Percentiles rank a stretch among this genome's conserved stretches.
These are phyloP conservation scores for Lepus townsendii DNA, from an alignment of 2,797 vertebrate genomes.

Conservation along the genomic window DNA sequence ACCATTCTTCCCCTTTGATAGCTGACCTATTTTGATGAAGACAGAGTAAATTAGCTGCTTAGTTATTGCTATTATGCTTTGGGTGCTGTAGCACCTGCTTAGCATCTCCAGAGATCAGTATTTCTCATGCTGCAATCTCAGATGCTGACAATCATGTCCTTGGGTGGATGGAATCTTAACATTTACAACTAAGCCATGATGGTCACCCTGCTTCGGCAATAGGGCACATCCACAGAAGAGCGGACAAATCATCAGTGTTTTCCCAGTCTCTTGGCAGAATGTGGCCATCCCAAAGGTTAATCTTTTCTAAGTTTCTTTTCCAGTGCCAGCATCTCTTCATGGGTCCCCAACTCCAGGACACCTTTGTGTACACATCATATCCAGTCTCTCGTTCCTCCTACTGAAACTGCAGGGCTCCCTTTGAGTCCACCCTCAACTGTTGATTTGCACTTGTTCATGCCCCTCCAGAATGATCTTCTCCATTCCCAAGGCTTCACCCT, in stretches of 20 bases:
- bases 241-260: not conserved
- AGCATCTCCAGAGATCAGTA: not conserved
- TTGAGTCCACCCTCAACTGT: accelerated
- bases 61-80: not conserved
- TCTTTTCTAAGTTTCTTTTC: not conserved
- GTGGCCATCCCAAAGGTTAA: not conserved
- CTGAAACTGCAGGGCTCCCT: not conserved
- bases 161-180: too few species aligned
- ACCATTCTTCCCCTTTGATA: not conserved
- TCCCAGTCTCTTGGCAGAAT: not conserved
- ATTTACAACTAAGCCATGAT: not conserved
- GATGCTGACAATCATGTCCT: not conserved
- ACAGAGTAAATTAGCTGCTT: constrained; percentile 5
- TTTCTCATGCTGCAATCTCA: not conserved
- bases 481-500: not conserved
- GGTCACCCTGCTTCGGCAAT: not conserved
- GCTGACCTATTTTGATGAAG: constrained; percentile 12
- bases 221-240: not conserved
- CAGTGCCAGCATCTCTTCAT: not conserved
- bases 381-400: not conserved
- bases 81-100: not conserved
- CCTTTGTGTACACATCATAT: not conserved
- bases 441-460: not conserved
- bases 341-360: not conserved
- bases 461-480: not conserved